Conservation (phyloP, 2,888 invertebrate genomes). For the Andrena praecox region DNA sequence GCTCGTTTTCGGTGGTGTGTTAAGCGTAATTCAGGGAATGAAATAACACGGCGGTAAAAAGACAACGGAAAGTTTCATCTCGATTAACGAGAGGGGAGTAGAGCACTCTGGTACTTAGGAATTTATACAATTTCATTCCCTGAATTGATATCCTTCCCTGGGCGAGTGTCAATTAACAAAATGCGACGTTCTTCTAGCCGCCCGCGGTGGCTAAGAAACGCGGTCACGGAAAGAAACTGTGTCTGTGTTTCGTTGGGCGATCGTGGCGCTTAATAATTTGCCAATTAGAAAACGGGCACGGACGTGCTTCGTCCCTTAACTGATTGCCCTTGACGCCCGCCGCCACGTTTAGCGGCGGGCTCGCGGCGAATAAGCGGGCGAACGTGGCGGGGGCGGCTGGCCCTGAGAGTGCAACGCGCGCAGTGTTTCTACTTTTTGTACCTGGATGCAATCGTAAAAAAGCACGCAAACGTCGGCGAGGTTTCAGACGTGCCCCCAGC, state of each 20-base stretch:
- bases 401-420: constrained; percentile 24
- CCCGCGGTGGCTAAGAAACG: background rate
- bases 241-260: constrained; percentile 23
- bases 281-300: constrained; percentile 45
- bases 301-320: constrained; percentile 9
- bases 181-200: background rate
- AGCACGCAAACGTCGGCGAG: constrained; percentile 54
- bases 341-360: constrained; percentile 45
- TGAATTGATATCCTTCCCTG: constrained; percentile 13
- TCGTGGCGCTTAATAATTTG: constrained; percentile 43
- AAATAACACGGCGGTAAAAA: constrained; percentile 6
- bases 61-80: background rate
- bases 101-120: background rate
- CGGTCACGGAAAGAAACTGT: background rate
- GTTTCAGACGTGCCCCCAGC: constrained; percentile 63
- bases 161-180: constrained; percentile 34
- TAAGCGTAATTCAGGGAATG: constrained; percentile 3
- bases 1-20: constrained; percentile 1
- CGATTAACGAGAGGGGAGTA: constrained; percentile 4
- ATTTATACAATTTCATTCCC: background rate
- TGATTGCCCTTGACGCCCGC: constrained; percentile 37
- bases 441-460: constrained; percentile 54
- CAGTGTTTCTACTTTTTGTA: constrained; percentile 32
- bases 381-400: background rate
- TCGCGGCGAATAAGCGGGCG: constrained; percentile 10